A percentile compares a stretch with the other conserved stretches of the same genome.
phyloP scores from a whole-genome alignment of 1,140 invertebrate species.

The Xylocopa sonorina region DNA sequence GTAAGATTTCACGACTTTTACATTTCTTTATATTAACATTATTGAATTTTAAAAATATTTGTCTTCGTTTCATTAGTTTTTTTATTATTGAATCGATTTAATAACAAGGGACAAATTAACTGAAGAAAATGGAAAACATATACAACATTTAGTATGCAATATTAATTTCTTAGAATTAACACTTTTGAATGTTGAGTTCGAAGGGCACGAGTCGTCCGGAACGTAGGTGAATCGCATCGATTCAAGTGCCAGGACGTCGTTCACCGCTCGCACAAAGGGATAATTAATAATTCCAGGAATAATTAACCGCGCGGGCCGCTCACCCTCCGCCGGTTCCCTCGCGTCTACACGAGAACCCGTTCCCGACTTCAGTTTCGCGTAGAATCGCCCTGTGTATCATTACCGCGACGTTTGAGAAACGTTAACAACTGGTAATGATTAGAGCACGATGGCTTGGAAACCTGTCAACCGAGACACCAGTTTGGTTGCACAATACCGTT shows the following conservation, averaged over 20 bases:
- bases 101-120: too few species aligned
- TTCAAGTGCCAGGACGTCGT: neutral
- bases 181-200: too few species aligned
- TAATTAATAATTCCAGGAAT: constrained; percentile 49
- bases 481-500: constrained; percentile 56
- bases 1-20: too few species aligned
- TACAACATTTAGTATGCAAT: too few species aligned
- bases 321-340: neutral
- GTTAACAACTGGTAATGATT: constrained; percentile 53
- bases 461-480: constrained; percentile 65
- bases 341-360: constrained; percentile 22
- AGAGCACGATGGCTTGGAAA: constrained; percentile 59
- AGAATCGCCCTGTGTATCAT: constrained; percentile 57
- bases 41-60: too few species aligned
- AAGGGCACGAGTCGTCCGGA: neutral
- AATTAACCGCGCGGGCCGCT: constrained; percentile 8
- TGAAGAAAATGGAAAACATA: too few species aligned
- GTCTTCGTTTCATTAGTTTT: too few species aligned
- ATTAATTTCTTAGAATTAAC: too few species aligned
- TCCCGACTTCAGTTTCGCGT: constrained; percentile 42
- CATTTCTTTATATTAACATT: too few species aligned
- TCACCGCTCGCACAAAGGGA: constrained; percentile 9
- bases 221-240: neutral
- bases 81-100: too few species aligned
- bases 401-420: constrained; percentile 49